phyloP scores from a whole-genome alignment of 2,113 vertebrate genomes.

The Trinectes maculatus region DNA sequence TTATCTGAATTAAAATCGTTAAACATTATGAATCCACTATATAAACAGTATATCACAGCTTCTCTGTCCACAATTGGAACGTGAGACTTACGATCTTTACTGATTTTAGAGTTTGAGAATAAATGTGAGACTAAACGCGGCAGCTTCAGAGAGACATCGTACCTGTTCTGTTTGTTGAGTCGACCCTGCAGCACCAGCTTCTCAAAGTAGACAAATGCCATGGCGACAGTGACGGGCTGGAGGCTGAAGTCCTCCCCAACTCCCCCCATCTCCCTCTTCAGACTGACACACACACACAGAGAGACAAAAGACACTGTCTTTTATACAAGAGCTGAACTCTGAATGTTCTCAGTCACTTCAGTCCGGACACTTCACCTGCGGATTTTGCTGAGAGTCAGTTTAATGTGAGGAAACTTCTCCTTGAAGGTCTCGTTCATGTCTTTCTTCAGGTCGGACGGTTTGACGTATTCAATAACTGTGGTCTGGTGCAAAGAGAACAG shows the following conservation, averaged over 20 bases:
- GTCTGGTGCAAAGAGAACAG: slow-evolving; percentile 81
- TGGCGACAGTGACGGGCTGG: slow-evolving; percentile 92
- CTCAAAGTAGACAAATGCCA: slow-evolving; percentile 99
- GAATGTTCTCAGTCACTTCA: background rate
- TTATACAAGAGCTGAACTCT: no score
- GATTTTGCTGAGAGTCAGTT: slow-evolving; percentile 95
- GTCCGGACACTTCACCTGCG: slow-evolving; percentile 85
- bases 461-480: slow-evolving; percentile 97
- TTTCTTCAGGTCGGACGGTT: slow-evolving; percentile 96
- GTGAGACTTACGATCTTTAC: no score
- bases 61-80: no score
- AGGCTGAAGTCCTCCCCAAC: slow-evolving; percentile 90
- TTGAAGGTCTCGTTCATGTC: slow-evolving; percentile 99
- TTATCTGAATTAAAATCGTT: no score
- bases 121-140: background rate
- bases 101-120: no score
- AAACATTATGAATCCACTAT: no score
- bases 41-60: no score
- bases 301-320: no score
- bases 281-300: slow-evolving; percentile 71
- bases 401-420: slow-evolving; percentile 97
- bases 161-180: slow-evolving; percentile 94
- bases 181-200: slow-evolving; percentile 95
- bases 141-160: background rate
- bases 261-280: slow-evolving; percentile 93